Conservation (phyloP, 2,113 vertebrate species). For the Mesoclemmys tuberculata region DNA sequence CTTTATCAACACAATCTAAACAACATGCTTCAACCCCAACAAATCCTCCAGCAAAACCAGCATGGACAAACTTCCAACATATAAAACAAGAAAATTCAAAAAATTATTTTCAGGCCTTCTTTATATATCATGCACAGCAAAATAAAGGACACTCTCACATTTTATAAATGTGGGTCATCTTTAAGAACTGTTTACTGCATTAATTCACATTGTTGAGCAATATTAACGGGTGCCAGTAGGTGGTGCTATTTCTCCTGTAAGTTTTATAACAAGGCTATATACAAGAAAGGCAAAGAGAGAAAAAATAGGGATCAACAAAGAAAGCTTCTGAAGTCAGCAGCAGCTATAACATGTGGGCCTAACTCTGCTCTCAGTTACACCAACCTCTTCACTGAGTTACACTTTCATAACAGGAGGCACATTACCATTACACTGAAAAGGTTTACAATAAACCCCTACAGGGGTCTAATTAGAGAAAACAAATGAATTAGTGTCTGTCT, state of each 20-base stretch:
- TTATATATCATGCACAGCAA: neutral
- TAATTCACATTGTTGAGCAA: neutral
- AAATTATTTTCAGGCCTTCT: neutral
- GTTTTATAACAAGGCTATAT: neutral
- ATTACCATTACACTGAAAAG: neutral
- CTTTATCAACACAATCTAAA: neutral
- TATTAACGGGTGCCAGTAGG: constrained; percentile 1
- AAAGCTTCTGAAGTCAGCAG: neutral
- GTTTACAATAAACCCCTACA: neutral
- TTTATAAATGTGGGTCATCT: neutral
- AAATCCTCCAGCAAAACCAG: neutral
- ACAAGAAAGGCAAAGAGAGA: neutral
- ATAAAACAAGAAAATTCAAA: neutral
- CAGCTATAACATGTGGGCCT: neutral
- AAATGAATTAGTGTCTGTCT: neutral
- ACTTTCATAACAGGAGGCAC: neutral
- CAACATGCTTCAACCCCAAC: neutral
- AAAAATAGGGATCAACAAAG: neutral
- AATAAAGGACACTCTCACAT: neutral
- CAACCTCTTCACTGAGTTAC: neutral
- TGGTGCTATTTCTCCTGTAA: neutral
- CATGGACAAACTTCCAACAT: neutral
- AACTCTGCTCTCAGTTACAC: neutral
- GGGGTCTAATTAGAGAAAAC: neutral
- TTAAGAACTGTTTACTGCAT: neutral